Conservation (phyloP, 2,113 vertebrate species). For the Penelope pileata region DNA sequence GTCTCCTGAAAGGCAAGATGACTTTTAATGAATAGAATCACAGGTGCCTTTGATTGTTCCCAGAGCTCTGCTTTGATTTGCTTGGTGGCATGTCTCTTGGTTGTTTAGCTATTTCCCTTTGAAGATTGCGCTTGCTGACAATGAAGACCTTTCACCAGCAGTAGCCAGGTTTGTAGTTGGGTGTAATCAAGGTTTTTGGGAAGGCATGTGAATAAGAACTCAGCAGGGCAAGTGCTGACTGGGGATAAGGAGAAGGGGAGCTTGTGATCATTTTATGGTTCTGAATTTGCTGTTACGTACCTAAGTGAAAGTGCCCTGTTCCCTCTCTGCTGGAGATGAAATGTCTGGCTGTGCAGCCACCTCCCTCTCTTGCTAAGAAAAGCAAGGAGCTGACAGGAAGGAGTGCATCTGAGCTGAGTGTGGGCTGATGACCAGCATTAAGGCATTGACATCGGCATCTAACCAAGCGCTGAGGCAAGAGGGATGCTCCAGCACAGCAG, state of each 20-base stretch:
- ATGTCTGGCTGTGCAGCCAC: conserved; percentile 28
- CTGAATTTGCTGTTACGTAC: neutral
- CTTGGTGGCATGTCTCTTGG: neutral
- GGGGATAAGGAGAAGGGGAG: neutral
- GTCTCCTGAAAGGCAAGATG: neutral
- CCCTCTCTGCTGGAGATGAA: neutral
- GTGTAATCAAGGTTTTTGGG: neutral
- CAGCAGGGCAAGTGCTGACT: neutral
- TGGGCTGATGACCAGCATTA: conserved; percentile 29
- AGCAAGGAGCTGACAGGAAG: conserved; percentile 36
- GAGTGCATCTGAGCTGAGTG: neutral
- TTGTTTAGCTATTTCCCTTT: neutral
- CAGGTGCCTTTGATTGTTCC: conserved; percentile 3
- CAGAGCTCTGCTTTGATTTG: conserved; percentile 7
- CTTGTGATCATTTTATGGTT: neutral
- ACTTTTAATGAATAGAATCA: neutral
- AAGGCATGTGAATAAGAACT: neutral
- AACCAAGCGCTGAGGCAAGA: neutral
- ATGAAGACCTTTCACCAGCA: neutral
- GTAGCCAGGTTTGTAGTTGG: neutral
- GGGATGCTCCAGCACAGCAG: neutral
- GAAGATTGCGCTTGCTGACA: neutral
- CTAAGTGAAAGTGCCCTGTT: neutral
- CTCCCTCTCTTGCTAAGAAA: conserved; percentile 33
- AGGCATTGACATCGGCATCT: neutral